These are phyloP conservation scores for Podarcis siculus DNA, from an alignment of 2,797 vertebrate genomes.

Conservation along the genomic window DNA sequence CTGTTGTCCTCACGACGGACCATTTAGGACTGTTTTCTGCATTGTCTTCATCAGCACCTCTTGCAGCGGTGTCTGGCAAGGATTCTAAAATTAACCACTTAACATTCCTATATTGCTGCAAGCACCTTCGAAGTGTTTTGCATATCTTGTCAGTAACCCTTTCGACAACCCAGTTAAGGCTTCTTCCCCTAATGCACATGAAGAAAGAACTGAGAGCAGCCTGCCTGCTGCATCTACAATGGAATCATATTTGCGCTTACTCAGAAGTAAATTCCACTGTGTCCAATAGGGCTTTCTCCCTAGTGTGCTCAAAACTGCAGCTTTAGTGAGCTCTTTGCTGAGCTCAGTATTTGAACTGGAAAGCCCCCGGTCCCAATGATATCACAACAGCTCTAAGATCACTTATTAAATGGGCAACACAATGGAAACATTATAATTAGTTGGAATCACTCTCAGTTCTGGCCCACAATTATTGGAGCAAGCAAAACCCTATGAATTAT, in stretches of 20 bases:
- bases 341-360: not conserved
- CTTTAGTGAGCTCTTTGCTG: not conserved
- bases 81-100: not conserved
- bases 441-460: not conserved
- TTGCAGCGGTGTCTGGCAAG: not conserved
- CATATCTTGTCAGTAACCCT: not conserved
- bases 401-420: not conserved
- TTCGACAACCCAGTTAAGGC: not conserved
- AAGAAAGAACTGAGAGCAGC: not conserved
- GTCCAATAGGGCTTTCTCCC: not conserved
- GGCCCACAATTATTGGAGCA: not conserved
- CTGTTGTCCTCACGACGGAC: constrained; percentile 13
- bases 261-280: no score
- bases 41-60: not conserved
- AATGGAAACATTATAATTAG: not conserved
- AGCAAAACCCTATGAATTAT: not conserved
- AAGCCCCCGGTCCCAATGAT: not conserved
- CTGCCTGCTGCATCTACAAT: not conserved
- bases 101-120: not conserved
- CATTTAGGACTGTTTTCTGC: not conserved
- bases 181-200: not conserved
- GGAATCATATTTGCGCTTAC: not conserved
- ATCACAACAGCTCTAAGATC: not conserved
- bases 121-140: not conserved
- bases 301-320: not conserved